These are phyloP conservation scores for Alligator sinensis DNA, from an alignment of 2,113 vertebrate species.

Conservation along the genomic window DNA sequence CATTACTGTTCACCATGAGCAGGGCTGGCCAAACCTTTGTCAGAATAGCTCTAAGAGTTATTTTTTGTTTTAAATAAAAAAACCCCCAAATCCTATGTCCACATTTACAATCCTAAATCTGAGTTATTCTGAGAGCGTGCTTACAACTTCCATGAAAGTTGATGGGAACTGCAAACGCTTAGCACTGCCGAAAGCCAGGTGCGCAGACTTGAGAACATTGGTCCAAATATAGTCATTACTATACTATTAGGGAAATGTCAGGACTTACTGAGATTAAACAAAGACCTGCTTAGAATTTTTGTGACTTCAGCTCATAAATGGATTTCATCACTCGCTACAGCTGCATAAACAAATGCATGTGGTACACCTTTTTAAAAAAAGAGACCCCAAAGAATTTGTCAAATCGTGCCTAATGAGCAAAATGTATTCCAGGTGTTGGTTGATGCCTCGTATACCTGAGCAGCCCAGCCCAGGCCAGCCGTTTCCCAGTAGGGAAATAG, in stretches of 20 bases:
- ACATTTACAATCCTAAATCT: neutral
- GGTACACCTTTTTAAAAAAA: conserved; percentile 63
- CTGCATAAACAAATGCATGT: conserved; percentile 75
- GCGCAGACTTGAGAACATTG: conserved; percentile 52
- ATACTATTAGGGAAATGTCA: conserved; percentile 64
- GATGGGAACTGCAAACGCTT: neutral
- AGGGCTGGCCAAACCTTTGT: conserved; percentile 9
- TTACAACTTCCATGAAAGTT: neutral
- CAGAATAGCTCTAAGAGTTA: neutral
- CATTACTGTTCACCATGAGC: conserved; percentile 3
- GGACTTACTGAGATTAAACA: conserved; percentile 72
- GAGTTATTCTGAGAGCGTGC: neutral
- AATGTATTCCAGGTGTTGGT: conserved; percentile 10
- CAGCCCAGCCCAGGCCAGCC: neutral
- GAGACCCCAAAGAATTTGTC: conserved; percentile 33
- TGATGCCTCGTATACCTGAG: conserved; percentile 23
- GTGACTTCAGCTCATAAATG: conserved; percentile 75
- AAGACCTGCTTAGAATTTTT: conserved; percentile 71
- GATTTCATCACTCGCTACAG: conserved; percentile 73
- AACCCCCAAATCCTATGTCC: neutral
- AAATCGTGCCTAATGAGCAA: conserved; percentile 68
- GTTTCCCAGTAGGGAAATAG: conserved; percentile 51
- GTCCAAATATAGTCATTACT: conserved; percentile 48
- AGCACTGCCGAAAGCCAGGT: conserved; percentile 47
- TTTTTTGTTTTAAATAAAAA: neutral